Evolutionary conservation across 2,888 invertebrate species (phyloP), one percentile per base, ranked within the genome.

Genomic region (Chromoteleia sp.): DNA sequence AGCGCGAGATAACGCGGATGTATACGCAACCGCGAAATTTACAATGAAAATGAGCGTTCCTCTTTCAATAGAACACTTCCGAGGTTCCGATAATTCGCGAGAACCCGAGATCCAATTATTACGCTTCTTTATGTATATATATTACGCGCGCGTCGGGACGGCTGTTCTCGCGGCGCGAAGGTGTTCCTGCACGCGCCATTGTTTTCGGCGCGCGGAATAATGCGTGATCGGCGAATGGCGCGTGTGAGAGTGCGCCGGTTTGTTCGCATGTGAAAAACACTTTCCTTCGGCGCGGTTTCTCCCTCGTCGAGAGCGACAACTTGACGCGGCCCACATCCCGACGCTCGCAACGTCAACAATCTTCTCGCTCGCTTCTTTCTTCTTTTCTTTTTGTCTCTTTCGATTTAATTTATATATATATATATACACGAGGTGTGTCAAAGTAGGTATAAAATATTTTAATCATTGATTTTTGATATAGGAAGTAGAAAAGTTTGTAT

Each of bases 241-340:
- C 68, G 70, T 65, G 81, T 81, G 82, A 73, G 82, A 82, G 82
- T 52, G 33, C 68, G 54, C 52, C 59, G 15, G 75, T 59, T 50
- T 52, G 65, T 80, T 85, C 85, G 82, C 84, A 78, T 84, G 83
- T 83, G 83, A 82, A 84, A 81, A 83, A 83, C 78, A 84, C 85
- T 87, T 87, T 86, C 87, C 81, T 85, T 74, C 63, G 71, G 75
- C 76, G 77, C 76, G 78, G 85, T 86, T 86, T 86, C 86, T 84
- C 86, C 82, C 85, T 71, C 84, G 70, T 71, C 58, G 81, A 80
- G 78, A 84, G 81, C 82, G 82, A 84, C 82, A 82, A 70, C 76
- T 76, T 59, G 63, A 43, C 43, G 39, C 79, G 79, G 71, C 79
- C 71, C 79, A 82, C 82, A 78, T 77, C 74, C 39, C 30, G 30